These are phyloP conservation scores for Temnothorax longispinosus DNA, from an alignment of 1,140 invertebrate species.

Conservation along the genomic window DNA sequence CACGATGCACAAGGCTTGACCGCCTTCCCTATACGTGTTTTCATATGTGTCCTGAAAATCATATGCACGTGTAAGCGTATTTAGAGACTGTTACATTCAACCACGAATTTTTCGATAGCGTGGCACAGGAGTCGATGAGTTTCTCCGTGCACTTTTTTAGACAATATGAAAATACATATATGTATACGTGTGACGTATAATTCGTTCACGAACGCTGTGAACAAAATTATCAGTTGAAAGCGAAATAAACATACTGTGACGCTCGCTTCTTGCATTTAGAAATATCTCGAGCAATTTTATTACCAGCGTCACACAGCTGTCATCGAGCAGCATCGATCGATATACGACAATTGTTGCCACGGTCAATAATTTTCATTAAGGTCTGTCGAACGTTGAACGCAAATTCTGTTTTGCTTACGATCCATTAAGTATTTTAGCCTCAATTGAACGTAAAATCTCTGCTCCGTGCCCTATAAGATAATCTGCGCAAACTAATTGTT, in stretches of 20 bases:
- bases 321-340: too few relatives aligned
- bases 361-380: not conserved
- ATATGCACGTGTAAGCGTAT: not conserved
- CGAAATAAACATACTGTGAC: not conserved
- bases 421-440: too few relatives aligned
- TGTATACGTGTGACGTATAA: not conserved
- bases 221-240: not conserved
- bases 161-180: not conserved
- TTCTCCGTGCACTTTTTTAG: not conserved
- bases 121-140: constrained; percentile 5
- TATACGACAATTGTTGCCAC: not conserved
- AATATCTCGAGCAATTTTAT: too few relatives aligned
- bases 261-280: not conserved
- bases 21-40: not conserved
- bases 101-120: not conserved
- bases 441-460: too few relatives aligned
- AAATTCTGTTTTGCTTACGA: not conserved
- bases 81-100: constrained; percentile 43
- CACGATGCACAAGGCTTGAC: not conserved
- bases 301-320: too few relatives aligned
- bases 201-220: not conserved
- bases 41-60: not conserved
- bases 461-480: too few relatives aligned
- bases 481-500: too few relatives aligned
- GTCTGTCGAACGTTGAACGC: not conserved